phyloP scores from a whole-genome alignment of 2,888 invertebrate genomes.

The Spilarctia lutea region DNA sequence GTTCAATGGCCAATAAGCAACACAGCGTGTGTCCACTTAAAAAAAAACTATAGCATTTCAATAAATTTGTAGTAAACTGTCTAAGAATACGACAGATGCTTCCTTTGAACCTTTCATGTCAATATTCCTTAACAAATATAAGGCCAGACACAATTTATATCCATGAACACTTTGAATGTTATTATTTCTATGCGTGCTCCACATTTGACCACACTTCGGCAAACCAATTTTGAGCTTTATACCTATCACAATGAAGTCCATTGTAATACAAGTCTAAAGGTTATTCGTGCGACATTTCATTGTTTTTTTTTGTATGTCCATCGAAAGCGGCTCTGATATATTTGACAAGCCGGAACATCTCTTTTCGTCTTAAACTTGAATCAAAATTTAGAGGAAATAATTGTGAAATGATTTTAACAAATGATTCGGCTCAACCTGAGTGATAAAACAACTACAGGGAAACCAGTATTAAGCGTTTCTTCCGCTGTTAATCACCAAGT shows the following conservation, averaged over 20 bases:
- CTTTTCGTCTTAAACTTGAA: constrained; percentile 30
- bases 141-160: constrained; percentile 43
- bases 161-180: constrained; percentile 27
- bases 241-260: background rate
- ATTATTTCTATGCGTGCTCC: constrained; percentile 15
- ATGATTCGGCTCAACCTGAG: background rate
- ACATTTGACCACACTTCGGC: constrained; percentile 12
- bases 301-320: background rate
- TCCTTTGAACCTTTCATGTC: constrained; percentile 37
- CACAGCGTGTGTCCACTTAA: constrained; percentile 52
- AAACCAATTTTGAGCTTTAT: constrained; percentile 16
- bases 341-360: constrained; percentile 41
- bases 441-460: background rate
- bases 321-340: constrained; percentile 26
- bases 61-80: constrained; percentile 51
- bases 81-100: constrained; percentile 47
- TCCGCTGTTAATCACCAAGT: no score
- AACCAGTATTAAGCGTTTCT: no score
- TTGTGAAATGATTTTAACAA: background rate
- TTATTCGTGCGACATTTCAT: background rate
- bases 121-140: constrained; percentile 41
- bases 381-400: background rate
- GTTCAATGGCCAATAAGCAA: constrained; percentile 30
- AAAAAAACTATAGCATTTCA: constrained; percentile 36
- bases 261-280: background rate